Conservation (phyloP, 2,888 invertebrate species). For the Habrosyne pyritoides region DNA sequence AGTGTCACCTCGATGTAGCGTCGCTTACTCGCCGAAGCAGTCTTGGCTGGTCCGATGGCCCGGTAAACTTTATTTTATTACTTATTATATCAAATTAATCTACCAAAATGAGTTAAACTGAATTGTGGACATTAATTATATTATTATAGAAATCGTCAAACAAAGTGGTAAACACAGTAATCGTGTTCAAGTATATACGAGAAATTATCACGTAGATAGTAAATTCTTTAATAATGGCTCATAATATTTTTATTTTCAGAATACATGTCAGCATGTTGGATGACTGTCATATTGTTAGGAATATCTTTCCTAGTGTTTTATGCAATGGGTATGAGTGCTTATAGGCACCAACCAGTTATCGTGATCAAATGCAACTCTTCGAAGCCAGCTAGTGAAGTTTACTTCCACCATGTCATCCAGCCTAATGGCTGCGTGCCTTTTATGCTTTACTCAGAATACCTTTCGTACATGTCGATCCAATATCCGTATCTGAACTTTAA, state of each 20-base stretch:
- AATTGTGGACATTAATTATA: no score
- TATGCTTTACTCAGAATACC: slow-evolving; percentile 52
- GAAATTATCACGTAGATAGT: no score
- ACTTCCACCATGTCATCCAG: slow-evolving; percentile 60
- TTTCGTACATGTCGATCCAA: slow-evolving; percentile 54
- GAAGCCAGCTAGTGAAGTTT: slow-evolving; percentile 58
- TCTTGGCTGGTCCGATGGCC: slow-evolving; percentile 65
- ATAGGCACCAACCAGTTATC: slow-evolving; percentile 53
- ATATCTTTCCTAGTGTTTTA: slow-evolving; percentile 68
- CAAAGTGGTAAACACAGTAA: no score
- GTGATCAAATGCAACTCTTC: slow-evolving; percentile 53
- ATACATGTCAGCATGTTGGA: slow-evolving; percentile 70
- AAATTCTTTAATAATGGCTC: no score
- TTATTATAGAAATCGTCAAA: no score
- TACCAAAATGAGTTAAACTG: no score
- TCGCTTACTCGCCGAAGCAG: slow-evolving; percentile 50
- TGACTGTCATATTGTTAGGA: slow-evolving; percentile 64
- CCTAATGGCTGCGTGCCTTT: slow-evolving; percentile 49
- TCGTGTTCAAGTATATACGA: no score
- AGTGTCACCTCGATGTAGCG: slow-evolving; percentile 48
- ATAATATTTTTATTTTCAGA: slow-evolving; percentile 55
- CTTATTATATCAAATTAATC: neutral
- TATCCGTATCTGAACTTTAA: slow-evolving; percentile 62
- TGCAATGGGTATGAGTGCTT: slow-evolving; percentile 58
- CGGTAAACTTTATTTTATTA: slow-evolving; percentile 42